A percentile compares a stretch with the other conserved stretches of the same genome.
Evolutionary conservation across 2,888 invertebrate genomes (phyloP).

Genomic region (Hyposoter didymator): DNA sequence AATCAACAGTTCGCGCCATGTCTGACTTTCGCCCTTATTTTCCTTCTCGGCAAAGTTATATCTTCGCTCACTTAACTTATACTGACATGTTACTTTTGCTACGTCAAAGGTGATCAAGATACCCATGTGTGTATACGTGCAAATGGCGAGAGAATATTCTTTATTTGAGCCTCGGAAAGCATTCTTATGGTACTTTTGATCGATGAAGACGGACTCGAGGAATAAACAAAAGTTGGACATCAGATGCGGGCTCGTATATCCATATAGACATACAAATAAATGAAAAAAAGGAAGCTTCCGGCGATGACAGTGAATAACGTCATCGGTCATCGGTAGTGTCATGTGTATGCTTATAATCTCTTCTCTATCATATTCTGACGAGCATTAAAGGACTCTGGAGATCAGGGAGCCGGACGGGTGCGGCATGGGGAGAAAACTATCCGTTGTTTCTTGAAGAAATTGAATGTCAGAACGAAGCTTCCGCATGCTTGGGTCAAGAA

Average conservation of each 20-base stretch:
- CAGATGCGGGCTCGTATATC: background rate
- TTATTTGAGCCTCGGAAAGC: conserved; percentile 62
- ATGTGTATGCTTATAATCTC: conserved; percentile 69
- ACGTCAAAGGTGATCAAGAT: conserved; percentile 35
- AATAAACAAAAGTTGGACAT: conserved; percentile 77
- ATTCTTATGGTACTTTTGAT: conserved; percentile 71
- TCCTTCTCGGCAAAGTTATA: conserved; percentile 34
- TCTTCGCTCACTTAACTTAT: background rate
- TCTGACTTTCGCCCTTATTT: conserved; percentile 39
- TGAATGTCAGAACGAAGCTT: conserved; percentile 23
- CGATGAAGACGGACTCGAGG: conserved; percentile 76
- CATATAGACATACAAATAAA: conserved; percentile 22
- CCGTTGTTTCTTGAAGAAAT: conserved; percentile 36
- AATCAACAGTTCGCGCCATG: conserved; percentile 33
- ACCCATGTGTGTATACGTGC: background rate
- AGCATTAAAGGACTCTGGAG: conserved; percentile 42
- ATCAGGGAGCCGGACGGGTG: conserved; percentile 6
- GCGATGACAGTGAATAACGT: conserved; percentile 69
- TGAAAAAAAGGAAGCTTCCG: conserved; percentile 10
- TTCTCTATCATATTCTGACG: conserved; percentile 42
- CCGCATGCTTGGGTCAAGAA: background rate
- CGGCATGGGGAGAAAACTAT: background rate
- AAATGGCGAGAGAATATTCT: conserved; percentile 59
- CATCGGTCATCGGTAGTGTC: conserved; percentile 79
- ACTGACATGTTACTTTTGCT: conserved; percentile 13